These are phyloP conservation scores for Acromyrmex charruanus DNA, from an alignment of 1,140 invertebrate genomes.

Conservation along the genomic window DNA sequence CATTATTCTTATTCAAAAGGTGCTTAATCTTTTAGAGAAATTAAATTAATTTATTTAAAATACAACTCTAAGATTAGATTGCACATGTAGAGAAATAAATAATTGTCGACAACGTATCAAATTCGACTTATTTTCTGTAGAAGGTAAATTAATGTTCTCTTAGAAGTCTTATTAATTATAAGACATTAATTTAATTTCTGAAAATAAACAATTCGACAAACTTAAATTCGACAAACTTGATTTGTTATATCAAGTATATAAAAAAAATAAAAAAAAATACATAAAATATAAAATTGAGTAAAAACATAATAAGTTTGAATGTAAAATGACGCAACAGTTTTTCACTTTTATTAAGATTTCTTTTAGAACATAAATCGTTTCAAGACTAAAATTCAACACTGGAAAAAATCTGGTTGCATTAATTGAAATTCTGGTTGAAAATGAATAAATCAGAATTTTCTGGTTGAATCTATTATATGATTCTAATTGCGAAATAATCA, in stretches of 20 bases:
- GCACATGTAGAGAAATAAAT: not conserved
- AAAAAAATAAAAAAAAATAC: too few relatives aligned
- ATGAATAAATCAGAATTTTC: too few relatives aligned
- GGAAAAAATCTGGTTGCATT: too few relatives aligned
- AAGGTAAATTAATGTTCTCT: constrained; percentile 31
- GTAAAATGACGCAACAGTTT: not conserved
- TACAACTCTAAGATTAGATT: not conserved
- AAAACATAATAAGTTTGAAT: not conserved
- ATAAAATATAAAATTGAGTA: not conserved
- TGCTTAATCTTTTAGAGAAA: constrained; percentile 11
- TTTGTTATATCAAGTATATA: not conserved
- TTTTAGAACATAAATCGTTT: not conserved
- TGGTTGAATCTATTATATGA: too few relatives aligned
- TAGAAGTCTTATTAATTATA: not conserved
- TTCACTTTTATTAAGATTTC: not conserved
- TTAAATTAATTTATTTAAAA: constrained; percentile 22
- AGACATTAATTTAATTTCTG: too few relatives aligned
- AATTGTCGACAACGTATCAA: not conserved
- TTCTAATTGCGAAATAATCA: too few relatives aligned
- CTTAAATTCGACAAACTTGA: too few relatives aligned
- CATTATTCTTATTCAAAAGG: not conserved
- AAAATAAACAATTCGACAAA: too few relatives aligned
- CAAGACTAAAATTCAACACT: not conserved
- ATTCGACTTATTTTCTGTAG: constrained; percentile 21
- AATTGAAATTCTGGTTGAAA: too few relatives aligned